These are phyloP conservation scores for Conchocele bisecta DNA, from an alignment of 2,888 invertebrate species.

Conservation along the genomic window DNA sequence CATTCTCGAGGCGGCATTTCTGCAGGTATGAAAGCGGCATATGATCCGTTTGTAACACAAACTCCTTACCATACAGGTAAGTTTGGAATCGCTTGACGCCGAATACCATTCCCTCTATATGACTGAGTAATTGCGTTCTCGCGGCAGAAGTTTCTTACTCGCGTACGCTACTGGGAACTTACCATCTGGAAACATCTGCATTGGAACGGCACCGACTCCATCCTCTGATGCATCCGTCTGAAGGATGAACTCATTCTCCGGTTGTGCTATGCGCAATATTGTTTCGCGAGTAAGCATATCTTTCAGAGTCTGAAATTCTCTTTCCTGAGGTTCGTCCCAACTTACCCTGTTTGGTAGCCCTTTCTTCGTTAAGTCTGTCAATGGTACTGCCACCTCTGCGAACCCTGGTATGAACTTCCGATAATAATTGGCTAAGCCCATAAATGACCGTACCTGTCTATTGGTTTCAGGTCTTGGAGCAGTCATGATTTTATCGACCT, in stretches of 20 bases:
- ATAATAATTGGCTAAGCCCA: slow-evolving; percentile 2
- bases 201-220: slow-evolving; percentile 67
- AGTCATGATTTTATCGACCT: slow-evolving; percentile 1
- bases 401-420: not conserved
- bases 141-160: slow-evolving; percentile 55
- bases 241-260: slow-evolving; percentile 45
- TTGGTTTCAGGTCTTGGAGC: slow-evolving; percentile 20
- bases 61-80: slow-evolving; percentile 39
- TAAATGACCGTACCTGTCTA: slow-evolving; percentile 15
- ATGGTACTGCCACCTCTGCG: not conserved
- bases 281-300: slow-evolving; percentile 19
- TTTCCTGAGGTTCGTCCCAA: slow-evolving; percentile 37
- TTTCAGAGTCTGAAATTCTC: slow-evolving; percentile 41
- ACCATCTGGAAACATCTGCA: slow-evolving; percentile 43
- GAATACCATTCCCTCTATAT: slow-evolving; percentile 63
- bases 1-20: not conserved
- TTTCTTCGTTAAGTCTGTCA: too few relatives aligned
- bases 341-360: slow-evolving; percentile 36
- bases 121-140: slow-evolving; percentile 61
- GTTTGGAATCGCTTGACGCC: slow-evolving; percentile 27
- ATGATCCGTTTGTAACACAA: not conserved
- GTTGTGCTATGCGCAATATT: slow-evolving; percentile 56
- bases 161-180: slow-evolving; percentile 63
- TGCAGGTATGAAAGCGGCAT: not conserved
- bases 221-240: slow-evolving; percentile 63